Percentiles rank a stretch among this genome's conserved stretches.
Evolutionary conservation across 2,888 invertebrate genomes (phyloP).

Genomic region (Papilio elwesi): DNA sequence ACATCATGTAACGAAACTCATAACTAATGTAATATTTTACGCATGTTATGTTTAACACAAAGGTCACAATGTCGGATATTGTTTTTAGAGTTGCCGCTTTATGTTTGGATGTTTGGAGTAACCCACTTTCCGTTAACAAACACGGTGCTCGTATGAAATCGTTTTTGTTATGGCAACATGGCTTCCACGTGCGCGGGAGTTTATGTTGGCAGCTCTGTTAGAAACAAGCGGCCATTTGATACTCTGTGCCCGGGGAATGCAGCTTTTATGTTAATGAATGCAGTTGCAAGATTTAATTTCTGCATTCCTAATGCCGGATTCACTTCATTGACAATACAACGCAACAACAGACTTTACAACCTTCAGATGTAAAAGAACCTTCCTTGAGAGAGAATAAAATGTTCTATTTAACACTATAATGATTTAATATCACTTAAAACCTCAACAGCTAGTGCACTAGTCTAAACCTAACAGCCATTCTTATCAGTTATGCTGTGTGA

Average conservation of each 20-base stretch:
- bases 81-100: not conserved
- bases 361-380: too few species aligned
- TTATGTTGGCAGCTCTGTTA: slow-evolving; percentile 18
- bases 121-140: slow-evolving; percentile 31
- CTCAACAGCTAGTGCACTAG: too few species aligned
- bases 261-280: not conserved
- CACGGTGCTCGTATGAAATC: slow-evolving; percentile 15
- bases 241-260: not conserved
- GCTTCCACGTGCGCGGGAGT: slow-evolving; percentile 30
- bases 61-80: slow-evolving; percentile 13
- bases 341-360: too few species aligned
- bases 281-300: not conserved
- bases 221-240: not conserved
- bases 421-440: too few species aligned
- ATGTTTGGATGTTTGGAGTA: slow-evolving; percentile 19
- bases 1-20: not conserved
- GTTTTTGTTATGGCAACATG: slow-evolving; percentile 34
- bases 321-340: not conserved
- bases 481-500: too few species aligned
- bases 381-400: too few species aligned
- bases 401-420: too few species aligned
- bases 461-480: too few species aligned
- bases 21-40: not conserved
- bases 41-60: not conserved
- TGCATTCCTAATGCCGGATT: not conserved